Evolutionary conservation across 2,797 vertebrate species (phyloP).

Genomic region (Rhyacichthys aspro): DNA sequence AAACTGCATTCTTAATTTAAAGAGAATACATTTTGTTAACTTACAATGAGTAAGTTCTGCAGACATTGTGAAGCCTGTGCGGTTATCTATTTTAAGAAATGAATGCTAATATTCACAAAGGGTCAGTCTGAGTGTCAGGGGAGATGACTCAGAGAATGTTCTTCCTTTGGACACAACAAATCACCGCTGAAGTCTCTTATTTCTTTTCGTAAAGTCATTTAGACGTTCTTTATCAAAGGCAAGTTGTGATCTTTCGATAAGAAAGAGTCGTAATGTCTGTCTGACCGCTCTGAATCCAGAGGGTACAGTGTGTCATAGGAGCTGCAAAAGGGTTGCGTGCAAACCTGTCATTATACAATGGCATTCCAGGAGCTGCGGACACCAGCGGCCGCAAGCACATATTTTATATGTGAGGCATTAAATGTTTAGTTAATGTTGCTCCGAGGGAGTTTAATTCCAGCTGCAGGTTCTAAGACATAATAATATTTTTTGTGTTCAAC

Average conservation of each 20-base stretch:
- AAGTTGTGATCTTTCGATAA: background rate
- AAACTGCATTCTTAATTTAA: too few species aligned
- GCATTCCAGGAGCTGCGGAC: constrained; percentile 23
- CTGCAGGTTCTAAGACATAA: background rate
- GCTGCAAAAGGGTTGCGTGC: constrained; percentile 50
- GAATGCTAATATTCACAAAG: too few species aligned
- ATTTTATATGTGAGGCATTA: constrained; percentile 4
- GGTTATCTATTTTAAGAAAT: too few species aligned
- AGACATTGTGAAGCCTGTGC: too few species aligned
- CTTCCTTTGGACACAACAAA: constrained; percentile 3
- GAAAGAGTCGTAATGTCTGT: constrained; percentile 4
- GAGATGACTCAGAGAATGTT: constrained; percentile 10
- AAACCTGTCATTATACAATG: constrained; percentile 48
- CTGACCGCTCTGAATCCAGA: constrained; percentile 33
- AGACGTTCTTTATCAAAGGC: background rate
- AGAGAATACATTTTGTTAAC: too few species aligned
- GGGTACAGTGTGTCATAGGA: constrained; percentile 30
- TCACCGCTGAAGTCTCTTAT: constrained; percentile 4
- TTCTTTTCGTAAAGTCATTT: background rate
- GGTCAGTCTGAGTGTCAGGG: constrained; percentile 12
- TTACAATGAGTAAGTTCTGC: too few species aligned
- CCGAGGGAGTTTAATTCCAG: constrained; percentile 15
- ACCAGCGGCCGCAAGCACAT: constrained; percentile 38
- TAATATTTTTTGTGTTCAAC: constrained; percentile 13
- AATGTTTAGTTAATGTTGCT: constrained; percentile 8